phyloP scores from a whole-genome alignment of 2,797 vertebrate species.

The Phrynocephalus forsythii region DNA sequence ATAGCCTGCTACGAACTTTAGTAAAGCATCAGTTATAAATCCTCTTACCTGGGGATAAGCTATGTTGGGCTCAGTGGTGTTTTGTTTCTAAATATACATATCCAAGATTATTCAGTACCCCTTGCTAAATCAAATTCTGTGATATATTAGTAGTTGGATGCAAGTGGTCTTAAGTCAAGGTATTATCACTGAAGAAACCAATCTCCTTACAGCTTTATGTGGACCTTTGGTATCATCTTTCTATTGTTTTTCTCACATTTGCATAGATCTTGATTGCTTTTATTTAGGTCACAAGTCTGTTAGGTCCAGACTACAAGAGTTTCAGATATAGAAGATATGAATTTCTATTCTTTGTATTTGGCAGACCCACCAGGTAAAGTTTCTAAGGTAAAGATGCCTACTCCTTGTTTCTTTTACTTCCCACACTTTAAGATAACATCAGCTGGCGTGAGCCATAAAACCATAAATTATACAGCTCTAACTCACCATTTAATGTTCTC shows the following conservation, averaged over 20 bases:
- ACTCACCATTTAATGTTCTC: too few species aligned
- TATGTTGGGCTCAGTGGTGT: not conserved
- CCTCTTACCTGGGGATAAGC: not conserved
- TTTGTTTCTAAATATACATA: not conserved
- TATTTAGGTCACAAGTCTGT: too few species aligned
- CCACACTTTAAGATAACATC: too few species aligned
- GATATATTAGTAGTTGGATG: not conserved
- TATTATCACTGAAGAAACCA: not conserved
- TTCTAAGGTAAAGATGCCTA: not conserved
- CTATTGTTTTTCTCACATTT: too few species aligned
- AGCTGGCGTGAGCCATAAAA: too few species aligned
- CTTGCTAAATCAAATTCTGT: not conserved
- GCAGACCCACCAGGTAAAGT: not conserved
- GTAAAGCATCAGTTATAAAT: not conserved
- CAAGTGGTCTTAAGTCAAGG: too few species aligned
- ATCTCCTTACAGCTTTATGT: not conserved
- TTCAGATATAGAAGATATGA: not conserved
- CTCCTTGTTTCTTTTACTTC: not conserved
- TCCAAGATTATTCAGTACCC: not conserved
- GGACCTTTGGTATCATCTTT: not conserved
- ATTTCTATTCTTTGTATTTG: not conserved
- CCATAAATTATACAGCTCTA: too few species aligned
- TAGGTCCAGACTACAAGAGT: too few species aligned
- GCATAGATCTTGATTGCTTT: not conserved
- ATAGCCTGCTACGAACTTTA: not conserved